phyloP scores from a whole-genome alignment of 2,888 invertebrate species.

The Ditylenchus weischeri region DNA sequence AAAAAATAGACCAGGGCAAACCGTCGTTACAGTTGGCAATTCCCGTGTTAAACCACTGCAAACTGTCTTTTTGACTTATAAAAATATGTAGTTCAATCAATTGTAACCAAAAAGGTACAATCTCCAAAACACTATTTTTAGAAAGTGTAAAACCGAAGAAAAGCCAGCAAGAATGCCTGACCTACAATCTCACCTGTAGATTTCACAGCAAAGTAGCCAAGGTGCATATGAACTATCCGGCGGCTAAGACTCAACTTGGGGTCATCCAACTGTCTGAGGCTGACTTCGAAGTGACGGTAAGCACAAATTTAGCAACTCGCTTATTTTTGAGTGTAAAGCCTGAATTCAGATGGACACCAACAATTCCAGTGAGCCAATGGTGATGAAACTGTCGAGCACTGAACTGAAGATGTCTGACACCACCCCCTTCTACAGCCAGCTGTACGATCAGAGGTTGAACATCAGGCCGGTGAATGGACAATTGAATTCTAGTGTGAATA shows the following conservation, averaged over 20 bases:
- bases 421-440: conserved; percentile 44
- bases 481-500: neutral
- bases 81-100: too few species aligned
- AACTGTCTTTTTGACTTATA: too few species aligned
- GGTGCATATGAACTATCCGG: conserved; percentile 49
- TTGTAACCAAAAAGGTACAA: too few species aligned
- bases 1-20: too few species aligned
- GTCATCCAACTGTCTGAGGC: conserved; percentile 34
- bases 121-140: neutral
- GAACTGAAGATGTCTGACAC: conserved; percentile 42
- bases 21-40: too few species aligned
- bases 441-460: conserved; percentile 74
- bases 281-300: conserved; percentile 32
- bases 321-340: too few species aligned
- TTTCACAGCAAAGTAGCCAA: conserved; percentile 25
- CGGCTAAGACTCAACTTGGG: conserved; percentile 42
- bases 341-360: conserved; percentile 35
- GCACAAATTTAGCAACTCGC: too few species aligned
- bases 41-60: too few species aligned
- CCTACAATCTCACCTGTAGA: conserved; percentile 15
- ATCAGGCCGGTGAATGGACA: conserved; percentile 16
- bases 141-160: neutral
- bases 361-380: conserved; percentile 39
- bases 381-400: conserved; percentile 35
- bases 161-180: too few species aligned